Base-by-base conservation (phyloP, 1,140 invertebrate species). In the Pseudomyrmex sp. region DNA sequence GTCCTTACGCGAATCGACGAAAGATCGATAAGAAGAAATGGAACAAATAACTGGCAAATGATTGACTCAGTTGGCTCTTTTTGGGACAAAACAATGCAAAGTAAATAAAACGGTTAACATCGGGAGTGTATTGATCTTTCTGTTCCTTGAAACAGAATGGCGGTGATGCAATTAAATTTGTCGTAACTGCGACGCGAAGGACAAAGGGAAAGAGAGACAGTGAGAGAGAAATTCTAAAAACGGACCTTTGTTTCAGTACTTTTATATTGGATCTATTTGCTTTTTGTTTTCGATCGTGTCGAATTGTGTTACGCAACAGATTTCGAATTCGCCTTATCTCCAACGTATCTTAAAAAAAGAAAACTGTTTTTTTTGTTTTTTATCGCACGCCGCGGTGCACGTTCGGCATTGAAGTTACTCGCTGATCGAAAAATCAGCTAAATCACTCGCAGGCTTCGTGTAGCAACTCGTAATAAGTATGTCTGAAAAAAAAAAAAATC, bases 351-450 rank as follows among this genome's bases (percentile, higher is more conserved):
- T 73, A 20, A 18, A 18, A 26, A 44, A 23, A 18, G 18, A 18
- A 18, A 7, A 2, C 70, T 2, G n/a, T n/a, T 1, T 59, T 59
- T 48, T 12, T 26, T 26, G 3, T 26, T 15, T 18, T 58, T 4
- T 20, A 26, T 52, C 18, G 5, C 12, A 2, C 65, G 35, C 0
- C 50, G 8, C 12, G 23, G 15, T 26, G 23, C 63, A 54, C 18
- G 26, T 26, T 18, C 12, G 26, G 75, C 62, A 56, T 79, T 79
- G 50, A 77, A 69, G 56, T 77, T 68, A 77, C 18, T 58, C 12
- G 15, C 65, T 7, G 54, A 69, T 69, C 20, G 18, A 18, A 18
- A 1, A 68, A 8, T n/a, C 50, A 12, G 46, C 50, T 10, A 2
- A 15, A 15, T 68, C 18, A 18, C 4, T 10, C 2, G 4, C n/a